Conservation (phyloP, 1,140 invertebrate genomes). For the Caenorhabditis remanei region DNA sequence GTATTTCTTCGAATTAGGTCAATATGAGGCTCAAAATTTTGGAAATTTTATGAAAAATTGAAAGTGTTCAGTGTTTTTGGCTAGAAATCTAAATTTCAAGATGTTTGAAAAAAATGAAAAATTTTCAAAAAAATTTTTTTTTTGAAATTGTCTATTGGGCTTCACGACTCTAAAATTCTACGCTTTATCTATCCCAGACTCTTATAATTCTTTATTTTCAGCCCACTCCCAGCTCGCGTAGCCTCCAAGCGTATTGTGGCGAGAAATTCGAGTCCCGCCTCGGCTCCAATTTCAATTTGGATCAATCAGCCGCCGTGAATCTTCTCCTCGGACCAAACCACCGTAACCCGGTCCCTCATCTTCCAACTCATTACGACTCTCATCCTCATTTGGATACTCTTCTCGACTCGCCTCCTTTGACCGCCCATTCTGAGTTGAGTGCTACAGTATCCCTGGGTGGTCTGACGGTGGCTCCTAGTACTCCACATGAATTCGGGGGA, state of each 20-base stretch:
- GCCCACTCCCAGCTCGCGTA: background rate
- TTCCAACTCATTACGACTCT: constrained; percentile 11
- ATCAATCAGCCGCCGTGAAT: constrained; percentile 11
- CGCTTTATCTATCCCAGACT: no score
- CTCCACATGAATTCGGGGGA: no score
- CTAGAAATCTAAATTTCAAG: background rate
- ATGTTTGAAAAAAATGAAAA: no score
- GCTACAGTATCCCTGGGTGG: background rate
- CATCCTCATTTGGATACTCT: background rate
- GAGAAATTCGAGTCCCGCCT: constrained; percentile 45
- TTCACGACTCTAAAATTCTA: no score
- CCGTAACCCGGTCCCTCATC: background rate
- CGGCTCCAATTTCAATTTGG: constrained; percentile 52
- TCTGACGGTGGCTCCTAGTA: background rate
- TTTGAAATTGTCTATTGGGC: no score
- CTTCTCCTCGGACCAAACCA: background rate
- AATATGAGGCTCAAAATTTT: background rate
- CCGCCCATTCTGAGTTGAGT: background rate
- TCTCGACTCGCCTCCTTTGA: background rate
- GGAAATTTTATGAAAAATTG: no score
- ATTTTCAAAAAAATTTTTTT: background rate
- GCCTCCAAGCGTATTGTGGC: background rate
- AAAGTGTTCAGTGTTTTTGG: no score
- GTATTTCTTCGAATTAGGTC: background rate
- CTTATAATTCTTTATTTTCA: background rate